These are phyloP conservation scores for Prinia subflava DNA, from an alignment of 2,113 vertebrate species.

Conservation along the genomic window DNA sequence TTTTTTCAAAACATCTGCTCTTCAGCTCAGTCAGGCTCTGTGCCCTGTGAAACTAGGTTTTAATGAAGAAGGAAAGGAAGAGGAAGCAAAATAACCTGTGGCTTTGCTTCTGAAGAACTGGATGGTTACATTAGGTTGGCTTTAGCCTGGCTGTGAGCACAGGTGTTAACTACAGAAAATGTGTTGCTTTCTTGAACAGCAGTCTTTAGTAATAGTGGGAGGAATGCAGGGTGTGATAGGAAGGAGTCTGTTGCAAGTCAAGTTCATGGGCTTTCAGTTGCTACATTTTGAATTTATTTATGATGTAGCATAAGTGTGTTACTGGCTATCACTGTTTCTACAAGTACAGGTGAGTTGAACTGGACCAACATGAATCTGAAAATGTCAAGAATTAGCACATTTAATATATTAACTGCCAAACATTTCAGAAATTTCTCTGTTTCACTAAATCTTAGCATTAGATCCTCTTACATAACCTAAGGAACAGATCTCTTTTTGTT, in stretches of 20 bases:
- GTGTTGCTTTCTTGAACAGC: not conserved
- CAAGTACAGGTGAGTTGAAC: not conserved
- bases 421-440: not conserved
- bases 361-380: not conserved
- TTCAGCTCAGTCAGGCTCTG: not conserved
- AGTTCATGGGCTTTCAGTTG: not conserved
- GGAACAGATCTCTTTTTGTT: slow-evolving; percentile 16
- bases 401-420: not conserved
- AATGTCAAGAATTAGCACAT: not conserved
- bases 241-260: not conserved
- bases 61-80: slow-evolving; percentile 42
- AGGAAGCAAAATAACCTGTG: slow-evolving; percentile 61
- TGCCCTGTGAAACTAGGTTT: slow-evolving; percentile 41
- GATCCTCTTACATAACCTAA: slow-evolving; percentile 23
- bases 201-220: not conserved
- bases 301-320: not conserved
- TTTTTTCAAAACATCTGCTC: slow-evolving; percentile 34
- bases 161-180: slow-evolving; percentile 10
- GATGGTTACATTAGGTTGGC: not conserved
- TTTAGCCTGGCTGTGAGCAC: not conserved
- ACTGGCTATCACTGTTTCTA: not conserved
- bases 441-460: slow-evolving; percentile 7
- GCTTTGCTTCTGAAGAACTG: slow-evolving; percentile 51
- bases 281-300: not conserved
- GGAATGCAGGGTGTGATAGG: not conserved